These are phyloP conservation scores for Luehdorfia chinensis DNA, from an alignment of 1,140 invertebrate species.

Conservation along the genomic window DNA sequence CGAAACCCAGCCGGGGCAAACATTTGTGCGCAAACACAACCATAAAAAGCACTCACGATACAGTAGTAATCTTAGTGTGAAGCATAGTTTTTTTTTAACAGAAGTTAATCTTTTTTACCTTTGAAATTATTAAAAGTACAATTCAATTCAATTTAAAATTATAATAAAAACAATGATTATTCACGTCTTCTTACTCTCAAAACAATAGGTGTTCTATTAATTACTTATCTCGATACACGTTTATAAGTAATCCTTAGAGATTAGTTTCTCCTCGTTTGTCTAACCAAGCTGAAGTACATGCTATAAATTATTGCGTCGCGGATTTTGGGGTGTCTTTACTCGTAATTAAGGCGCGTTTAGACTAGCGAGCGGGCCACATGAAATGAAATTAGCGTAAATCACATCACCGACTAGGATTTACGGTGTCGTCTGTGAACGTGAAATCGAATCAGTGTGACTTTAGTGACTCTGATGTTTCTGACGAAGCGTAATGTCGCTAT, in stretches of 20 bases:
- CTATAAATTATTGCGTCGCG: slow-evolving; percentile 24
- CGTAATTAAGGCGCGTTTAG: slow-evolving; percentile 62
- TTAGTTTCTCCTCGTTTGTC: slow-evolving; percentile 4
- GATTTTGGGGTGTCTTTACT: slow-evolving; percentile 32
- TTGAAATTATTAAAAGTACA: no score
- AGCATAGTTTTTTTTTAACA: no score
- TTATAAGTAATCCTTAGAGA: slow-evolving; percentile 1
- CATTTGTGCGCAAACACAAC: no score
- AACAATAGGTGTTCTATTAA: slow-evolving; percentile 1
- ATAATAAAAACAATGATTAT: background rate
- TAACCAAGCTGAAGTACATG: slow-evolving; percentile 7
- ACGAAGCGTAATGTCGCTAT: slow-evolving; percentile 38
- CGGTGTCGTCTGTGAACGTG: slow-evolving; percentile 40
- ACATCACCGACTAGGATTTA: slow-evolving; percentile 65
- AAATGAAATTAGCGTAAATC: slow-evolving; percentile 71
- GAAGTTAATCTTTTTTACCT: no score
- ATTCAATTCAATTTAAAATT: no score
- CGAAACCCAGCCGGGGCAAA: no score
- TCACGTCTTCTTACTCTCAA: background rate
- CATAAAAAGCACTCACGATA: no score
- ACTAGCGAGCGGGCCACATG: slow-evolving; percentile 33
- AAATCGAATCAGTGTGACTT: slow-evolving; percentile 60
- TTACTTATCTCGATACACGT: background rate
- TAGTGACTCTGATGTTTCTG: slow-evolving; percentile 50
- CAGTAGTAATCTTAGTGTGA: no score